Evolutionary conservation across 2,113 vertebrate species (phyloP).

Genomic region (Oryctolagus cuniculus): mOryCun1.1 NC_091434.1:129063001-129063500

Average conservation of each 20-base stretch:
- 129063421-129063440: not conserved
- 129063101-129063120: conserved; percentile 56
- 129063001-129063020: not conserved
- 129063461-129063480: not conserved
- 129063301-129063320: not conserved
- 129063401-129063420: not conserved
- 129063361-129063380: conserved; percentile 17
- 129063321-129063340: conserved; percentile 9
- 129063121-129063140: not conserved
- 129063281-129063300: not conserved
- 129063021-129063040: conserved; percentile 53
- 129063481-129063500: conserved; percentile 2
- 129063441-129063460: not conserved
- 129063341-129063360: conserved; percentile 19
- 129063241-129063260: not conserved
- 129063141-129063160: conserved; percentile 31
- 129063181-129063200: not conserved
- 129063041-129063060: not conserved
- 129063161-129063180: not conserved
- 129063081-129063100: conserved; percentile 54
- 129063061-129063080: conserved; percentile 38
- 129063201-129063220: not conserved
- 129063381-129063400: conserved; percentile 5
- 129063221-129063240: not conserved
- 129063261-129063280: not conserved